Conservation (phyloP, 2,888 invertebrate species). For the Drosophila koepferae region DNA sequence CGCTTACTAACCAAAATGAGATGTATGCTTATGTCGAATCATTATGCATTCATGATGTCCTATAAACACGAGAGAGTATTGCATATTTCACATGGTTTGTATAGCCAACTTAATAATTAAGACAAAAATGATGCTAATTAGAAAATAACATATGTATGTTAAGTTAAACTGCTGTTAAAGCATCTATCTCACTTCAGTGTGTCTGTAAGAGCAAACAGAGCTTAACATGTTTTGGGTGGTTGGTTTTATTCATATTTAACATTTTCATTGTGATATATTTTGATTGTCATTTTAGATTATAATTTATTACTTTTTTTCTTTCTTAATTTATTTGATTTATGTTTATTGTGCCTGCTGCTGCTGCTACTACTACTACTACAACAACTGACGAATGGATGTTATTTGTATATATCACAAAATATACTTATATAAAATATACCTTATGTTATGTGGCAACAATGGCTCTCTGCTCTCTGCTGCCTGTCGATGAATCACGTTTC, state of each 20-base stretch:
- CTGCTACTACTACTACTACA: conserved; percentile 48
- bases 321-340: conserved; percentile 73
- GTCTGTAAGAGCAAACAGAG: neutral
- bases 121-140: neutral
- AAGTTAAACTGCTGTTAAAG: neutral
- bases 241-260: conserved; percentile 15
- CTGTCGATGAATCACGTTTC: conserved; percentile 63
- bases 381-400: conserved; percentile 53
- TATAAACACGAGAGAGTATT: conserved; percentile 14
- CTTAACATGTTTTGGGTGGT: conserved; percentile 18
- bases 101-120: neutral
- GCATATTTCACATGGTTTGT: conserved; percentile 3
- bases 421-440: conserved; percentile 9
- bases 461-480: conserved; percentile 48
- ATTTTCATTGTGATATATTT: conserved; percentile 39
- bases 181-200: neutral
- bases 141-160: conserved; percentile 8
- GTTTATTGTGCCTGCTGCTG: conserved; percentile 65
- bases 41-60: conserved; percentile 46
- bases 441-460: conserved; percentile 20
- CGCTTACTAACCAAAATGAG: conserved; percentile 47
- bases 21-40: conserved; percentile 36
- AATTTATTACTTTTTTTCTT: conserved; percentile 60
- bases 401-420: conserved; percentile 31
- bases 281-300: conserved; percentile 54